Base-by-base conservation (phyloP, 2,888 invertebrate genomes). In the Toxonevra muliebris region DNA sequence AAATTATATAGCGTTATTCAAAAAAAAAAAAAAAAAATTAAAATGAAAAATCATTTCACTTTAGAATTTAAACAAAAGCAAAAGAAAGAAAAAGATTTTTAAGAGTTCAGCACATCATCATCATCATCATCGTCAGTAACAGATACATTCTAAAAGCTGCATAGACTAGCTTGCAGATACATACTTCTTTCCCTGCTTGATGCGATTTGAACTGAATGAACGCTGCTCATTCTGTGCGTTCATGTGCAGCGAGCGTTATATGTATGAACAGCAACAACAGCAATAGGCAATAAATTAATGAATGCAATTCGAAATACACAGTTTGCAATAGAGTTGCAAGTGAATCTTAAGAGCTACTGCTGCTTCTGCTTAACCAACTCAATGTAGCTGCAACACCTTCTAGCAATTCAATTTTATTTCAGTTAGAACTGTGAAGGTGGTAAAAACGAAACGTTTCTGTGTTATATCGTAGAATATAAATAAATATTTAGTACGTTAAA, bases 361-460 rank as follows among this genome's bases (percentile, higher is more conserved):
- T 30, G 30, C 59, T 63, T 45, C 54, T 17, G 59, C 60, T 11
- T 48, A 11, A 30, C 15, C 50, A 5, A 43, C 54, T 30, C 30
- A 30, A 30, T 53, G 53, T 41, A 45, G 40, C 19, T 17, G 66
- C 66, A 54, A 57, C 61, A 61, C 58, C 65, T 57, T 30, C 30
- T 7, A 30, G 52, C 61, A 42, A 59, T 41, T 9, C 57, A 30
- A 20, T 58, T 62, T 20, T 55, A 63, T 55, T 60, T 59, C 50
- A 48, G 63, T 68, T 55, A 63, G 63, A 68, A 61, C 53, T 59
- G 52, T 41, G 41, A 58, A 42, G 52, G 58, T 19, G 57, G 30
- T 7, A 30, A 30, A 30, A 40, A 12, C 54, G 17, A 50, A 48
- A 50, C 67, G 58, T 66, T 67, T 68, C 20, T 30, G 43, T 13